Evolutionary conservation across 2,888 invertebrate genomes (phyloP).

Genomic region (Cephonodes hylas): DNA sequence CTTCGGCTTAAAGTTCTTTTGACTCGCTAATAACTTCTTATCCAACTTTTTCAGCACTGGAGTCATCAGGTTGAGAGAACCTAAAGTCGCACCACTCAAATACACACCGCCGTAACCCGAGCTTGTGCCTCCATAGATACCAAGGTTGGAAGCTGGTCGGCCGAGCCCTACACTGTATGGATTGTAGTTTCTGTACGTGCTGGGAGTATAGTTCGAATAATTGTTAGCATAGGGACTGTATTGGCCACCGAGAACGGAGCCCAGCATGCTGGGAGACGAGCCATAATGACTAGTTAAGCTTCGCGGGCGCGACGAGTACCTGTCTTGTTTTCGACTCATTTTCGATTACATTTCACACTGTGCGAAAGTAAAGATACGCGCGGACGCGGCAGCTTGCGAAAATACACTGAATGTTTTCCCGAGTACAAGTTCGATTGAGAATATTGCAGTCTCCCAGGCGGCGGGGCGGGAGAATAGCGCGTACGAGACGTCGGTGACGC

Average conservation of each 20-base stretch:
- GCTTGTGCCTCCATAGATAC: constrained; percentile 83
- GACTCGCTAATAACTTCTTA: constrained; percentile 71
- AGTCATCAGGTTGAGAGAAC: constrained; percentile 81
- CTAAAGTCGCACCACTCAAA: constrained; percentile 81
- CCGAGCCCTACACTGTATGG: constrained; percentile 70
- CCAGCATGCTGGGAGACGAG: constrained; percentile 70
- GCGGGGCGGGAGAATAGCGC: constrained; percentile 47
- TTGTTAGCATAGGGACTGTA: constrained; percentile 63
- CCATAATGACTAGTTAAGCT: constrained; percentile 68
- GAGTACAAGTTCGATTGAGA: constrained; percentile 66
- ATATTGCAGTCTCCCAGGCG: constrained; percentile 66
- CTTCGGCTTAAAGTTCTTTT: constrained; percentile 75
- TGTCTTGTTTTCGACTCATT: constrained; percentile 76
- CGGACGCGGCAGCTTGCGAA: constrained; percentile 56
- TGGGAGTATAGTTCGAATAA: constrained; percentile 64
- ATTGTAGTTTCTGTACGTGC: constrained; percentile 69
- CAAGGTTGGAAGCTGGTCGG: constrained; percentile 59
- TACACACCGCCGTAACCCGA: constrained; percentile 86
- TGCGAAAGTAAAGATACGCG: constrained; percentile 41
- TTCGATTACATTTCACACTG: constrained; percentile 54
- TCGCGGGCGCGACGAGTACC: constrained; percentile 65
- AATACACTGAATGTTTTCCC: constrained; percentile 66
- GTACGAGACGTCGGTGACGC: constrained; percentile 57
- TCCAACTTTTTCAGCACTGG: constrained; percentile 78
- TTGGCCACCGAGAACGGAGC: constrained; percentile 64